Percentiles rank a stretch among this genome's conserved stretches.
Evolutionary conservation across 2,113 vertebrate genomes (phyloP).

Genomic region (Amia ocellicauda): DNA sequence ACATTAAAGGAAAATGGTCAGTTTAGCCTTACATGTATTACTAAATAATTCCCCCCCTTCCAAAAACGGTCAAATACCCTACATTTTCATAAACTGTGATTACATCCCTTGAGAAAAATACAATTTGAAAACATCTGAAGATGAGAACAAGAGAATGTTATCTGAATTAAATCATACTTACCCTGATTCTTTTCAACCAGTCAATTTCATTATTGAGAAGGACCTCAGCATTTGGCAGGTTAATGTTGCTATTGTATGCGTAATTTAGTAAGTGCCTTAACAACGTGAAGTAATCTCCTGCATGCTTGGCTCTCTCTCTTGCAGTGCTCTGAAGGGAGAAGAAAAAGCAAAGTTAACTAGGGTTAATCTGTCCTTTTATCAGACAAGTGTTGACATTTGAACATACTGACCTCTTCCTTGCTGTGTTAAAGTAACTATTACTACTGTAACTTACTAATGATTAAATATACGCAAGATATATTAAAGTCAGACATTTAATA

Average conservation of each 20-base stretch:
- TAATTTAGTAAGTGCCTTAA: conserved; percentile 95
- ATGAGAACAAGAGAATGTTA: conserved; percentile 12
- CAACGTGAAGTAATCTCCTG: conserved; percentile 95
- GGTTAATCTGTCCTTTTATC: neutral
- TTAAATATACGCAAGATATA: no score
- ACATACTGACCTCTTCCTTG: no score
- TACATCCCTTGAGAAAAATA: neutral
- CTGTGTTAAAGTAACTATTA: no score
- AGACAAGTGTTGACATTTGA: neutral
- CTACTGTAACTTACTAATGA: no score
- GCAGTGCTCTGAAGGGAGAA: conserved; percentile 85
- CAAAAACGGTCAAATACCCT: no score
- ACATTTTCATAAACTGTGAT: neutral
- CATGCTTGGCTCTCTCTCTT: conserved; percentile 93
- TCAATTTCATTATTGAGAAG: conserved; percentile 99
- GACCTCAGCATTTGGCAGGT: conserved; percentile 97
- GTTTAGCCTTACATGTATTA: no score
- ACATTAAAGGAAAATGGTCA: no score
- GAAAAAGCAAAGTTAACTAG: no score
- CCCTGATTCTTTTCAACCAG: conserved; percentile 97
- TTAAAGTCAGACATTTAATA: no score
- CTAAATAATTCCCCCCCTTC: no score
- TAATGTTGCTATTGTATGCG: conserved; percentile 97
- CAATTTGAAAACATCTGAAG: conserved; percentile 5
- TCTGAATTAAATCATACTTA: conserved; percentile 52